A percentile compares a stretch with the other conserved stretches of the same genome.
Conservation (phyloP, 2,113 vertebrate species). For the Coturnix japonica region DNA sequence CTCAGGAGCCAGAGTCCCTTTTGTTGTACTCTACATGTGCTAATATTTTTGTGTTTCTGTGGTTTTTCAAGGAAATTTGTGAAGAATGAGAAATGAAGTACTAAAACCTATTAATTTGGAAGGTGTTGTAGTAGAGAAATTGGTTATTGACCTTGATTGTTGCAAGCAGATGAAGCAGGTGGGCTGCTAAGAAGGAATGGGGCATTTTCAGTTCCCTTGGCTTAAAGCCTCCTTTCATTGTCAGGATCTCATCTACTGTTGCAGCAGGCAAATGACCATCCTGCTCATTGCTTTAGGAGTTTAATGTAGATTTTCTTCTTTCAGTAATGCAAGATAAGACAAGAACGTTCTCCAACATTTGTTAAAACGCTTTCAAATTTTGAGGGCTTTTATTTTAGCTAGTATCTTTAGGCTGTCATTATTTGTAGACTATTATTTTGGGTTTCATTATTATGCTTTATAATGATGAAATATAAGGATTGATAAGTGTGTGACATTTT, state of each 20-base stretch:
- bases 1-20: background rate
- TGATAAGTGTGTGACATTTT: background rate
- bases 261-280: accelerated
- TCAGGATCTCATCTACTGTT: accelerated
- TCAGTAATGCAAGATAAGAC: background rate
- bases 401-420: background rate
- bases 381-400: background rate
- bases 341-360: background rate
- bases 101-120: background rate
- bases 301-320: accelerated
- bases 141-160: background rate
- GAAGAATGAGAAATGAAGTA: background rate
- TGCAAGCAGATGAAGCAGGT: background rate
- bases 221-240: accelerated
- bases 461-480: background rate
- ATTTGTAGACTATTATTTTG: background rate
- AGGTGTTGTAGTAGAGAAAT: background rate
- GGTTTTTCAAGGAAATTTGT: background rate
- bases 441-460: background rate
- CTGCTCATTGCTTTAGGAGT: background rate
- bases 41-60: background rate
- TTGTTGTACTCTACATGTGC: background rate
- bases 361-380: background rate
- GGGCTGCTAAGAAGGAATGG: background rate
- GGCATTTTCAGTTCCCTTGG: background rate